These are phyloP conservation scores for Mesaphorura yosii DNA, from an alignment of 1,140 invertebrate species.

Conservation along the genomic window DNA sequence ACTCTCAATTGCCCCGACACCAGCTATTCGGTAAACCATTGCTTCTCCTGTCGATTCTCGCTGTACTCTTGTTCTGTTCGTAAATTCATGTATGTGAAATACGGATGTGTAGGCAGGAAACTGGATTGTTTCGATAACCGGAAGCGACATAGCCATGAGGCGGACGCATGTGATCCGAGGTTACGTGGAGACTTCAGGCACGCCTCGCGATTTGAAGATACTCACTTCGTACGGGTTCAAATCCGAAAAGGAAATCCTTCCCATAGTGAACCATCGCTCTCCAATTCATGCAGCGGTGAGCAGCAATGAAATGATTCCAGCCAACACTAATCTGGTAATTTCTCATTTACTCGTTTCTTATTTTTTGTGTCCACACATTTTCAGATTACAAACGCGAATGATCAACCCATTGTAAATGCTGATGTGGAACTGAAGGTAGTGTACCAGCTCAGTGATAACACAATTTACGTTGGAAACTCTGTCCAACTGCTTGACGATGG, in stretches of 20 bases:
- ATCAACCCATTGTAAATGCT: constrained; percentile 15
- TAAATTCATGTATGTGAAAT: too few relatives aligned
- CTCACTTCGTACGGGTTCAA: neutral
- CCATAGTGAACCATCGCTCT: neutral
- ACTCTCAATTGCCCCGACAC: too few relatives aligned
- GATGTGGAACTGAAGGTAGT: constrained; percentile 5
- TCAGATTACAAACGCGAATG: neutral
- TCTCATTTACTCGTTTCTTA: too few relatives aligned
- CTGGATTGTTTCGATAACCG: neutral
- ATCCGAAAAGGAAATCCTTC: neutral
- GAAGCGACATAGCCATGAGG: neutral
- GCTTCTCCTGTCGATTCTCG: too few relatives aligned
- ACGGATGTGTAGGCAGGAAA: constrained; percentile 2
- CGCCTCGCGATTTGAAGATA: neutral
- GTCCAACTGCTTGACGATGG: constrained; percentile 13
- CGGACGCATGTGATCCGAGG: neutral
- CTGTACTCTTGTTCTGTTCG: neutral
- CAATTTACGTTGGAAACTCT: neutral
- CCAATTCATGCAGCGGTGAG: constrained; percentile 1
- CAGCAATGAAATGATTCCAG: too few relatives aligned
- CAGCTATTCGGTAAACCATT: too few relatives aligned
- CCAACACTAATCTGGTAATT: too few relatives aligned
- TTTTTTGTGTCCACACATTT: too few relatives aligned
- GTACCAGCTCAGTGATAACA: too few relatives aligned
- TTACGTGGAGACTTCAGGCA: neutral